A percentile compares a stretch with the other conserved stretches of the same genome.
Conservation (phyloP, 1,140 invertebrate genomes). For the Drosophila lowei region DNA sequence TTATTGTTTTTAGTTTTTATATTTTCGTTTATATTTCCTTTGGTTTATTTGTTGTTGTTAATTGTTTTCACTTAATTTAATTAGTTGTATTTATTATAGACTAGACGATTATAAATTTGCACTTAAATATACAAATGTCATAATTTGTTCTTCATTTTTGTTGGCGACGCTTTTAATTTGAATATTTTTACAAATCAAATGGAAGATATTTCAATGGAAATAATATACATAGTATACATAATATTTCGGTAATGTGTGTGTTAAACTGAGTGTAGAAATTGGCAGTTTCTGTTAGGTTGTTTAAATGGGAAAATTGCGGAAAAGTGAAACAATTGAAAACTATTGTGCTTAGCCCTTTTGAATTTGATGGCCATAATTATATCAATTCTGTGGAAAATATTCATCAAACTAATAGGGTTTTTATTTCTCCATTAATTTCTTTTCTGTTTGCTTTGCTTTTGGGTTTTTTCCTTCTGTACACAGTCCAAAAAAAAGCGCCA, state of each 20-base stretch:
- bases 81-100: slow-evolving; percentile 44
- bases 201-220: slow-evolving; percentile 19
- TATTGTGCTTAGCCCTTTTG: too few relatives aligned
- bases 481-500: slow-evolving; percentile 21
- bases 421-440: not conserved
- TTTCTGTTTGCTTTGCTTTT: not conserved
- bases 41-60: slow-evolving; percentile 42
- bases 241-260: not conserved
- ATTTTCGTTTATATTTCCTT: slow-evolving; percentile 43
- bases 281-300: slow-evolving; percentile 41
- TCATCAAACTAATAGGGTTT: too few relatives aligned
- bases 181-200: slow-evolving; percentile 19
- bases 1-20: slow-evolving; percentile 41
- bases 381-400: slow-evolving; percentile 1
- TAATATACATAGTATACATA: not conserved
- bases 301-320: not conserved
- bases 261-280: slow-evolving; percentile 9
- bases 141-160: slow-evolving; percentile 25
- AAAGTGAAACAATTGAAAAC: not conserved
- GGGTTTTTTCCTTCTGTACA: slow-evolving; percentile 23
- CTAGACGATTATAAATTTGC: slow-evolving; percentile 76
- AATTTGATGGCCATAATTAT: not conserved
- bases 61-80: slow-evolving; percentile 31
- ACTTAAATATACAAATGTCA: slow-evolving; percentile 53
- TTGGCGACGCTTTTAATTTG: slow-evolving; percentile 28